Conservation (phyloP, 2,888 invertebrate genomes). For the Noctua janthe region DNA sequence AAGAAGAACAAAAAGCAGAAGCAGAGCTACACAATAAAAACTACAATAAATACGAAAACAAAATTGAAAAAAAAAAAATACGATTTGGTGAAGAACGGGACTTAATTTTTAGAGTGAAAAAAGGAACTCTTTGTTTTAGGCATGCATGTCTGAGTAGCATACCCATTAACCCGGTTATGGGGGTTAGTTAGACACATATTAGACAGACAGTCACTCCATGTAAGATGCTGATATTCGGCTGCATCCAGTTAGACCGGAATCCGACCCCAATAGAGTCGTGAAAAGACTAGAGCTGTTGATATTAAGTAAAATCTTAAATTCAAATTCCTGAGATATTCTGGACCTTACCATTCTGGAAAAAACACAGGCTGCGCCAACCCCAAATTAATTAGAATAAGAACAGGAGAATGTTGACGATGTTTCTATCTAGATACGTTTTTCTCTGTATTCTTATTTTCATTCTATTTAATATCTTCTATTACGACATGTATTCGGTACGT, state of each 20-base stretch:
- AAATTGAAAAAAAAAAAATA: neutral
- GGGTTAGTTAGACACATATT: neutral
- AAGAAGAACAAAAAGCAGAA: neutral
- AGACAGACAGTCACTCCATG: neutral
- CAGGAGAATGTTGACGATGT: neutral
- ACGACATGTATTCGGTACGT: neutral
- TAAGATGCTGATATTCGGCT: neutral
- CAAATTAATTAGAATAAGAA: neutral
- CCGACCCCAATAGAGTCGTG: neutral
- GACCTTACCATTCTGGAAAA: neutral
- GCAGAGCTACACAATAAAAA: neutral
- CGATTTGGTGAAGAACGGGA: neutral
- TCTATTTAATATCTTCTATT: neutral
- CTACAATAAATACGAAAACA: neutral
- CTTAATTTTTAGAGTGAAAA: neutral
- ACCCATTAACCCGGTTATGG: neutral
- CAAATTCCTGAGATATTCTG: neutral
- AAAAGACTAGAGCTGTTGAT: neutral
- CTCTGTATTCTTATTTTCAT: neutral
- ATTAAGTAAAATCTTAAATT: too few species aligned
- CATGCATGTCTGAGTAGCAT: neutral
- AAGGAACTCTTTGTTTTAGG: neutral
- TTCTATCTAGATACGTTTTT: neutral
- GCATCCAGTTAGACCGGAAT: neutral
- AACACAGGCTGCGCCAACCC: too few species aligned